Conservation (phyloP, 1,140 invertebrate species). For the Heliothis virescens region DNA sequence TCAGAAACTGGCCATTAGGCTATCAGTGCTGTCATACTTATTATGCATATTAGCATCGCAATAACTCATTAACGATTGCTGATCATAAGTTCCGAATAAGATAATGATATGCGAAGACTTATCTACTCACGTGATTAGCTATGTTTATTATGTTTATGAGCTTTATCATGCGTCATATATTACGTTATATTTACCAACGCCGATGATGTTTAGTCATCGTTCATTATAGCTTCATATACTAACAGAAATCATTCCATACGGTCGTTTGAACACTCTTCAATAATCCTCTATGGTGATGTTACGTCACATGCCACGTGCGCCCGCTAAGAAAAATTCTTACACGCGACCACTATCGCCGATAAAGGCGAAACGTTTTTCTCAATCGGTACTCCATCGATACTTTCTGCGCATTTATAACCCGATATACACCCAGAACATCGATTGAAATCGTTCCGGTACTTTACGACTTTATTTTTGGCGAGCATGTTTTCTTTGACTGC, state of each 20-base stretch:
- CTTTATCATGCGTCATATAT: not conserved
- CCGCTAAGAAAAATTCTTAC: conserved; percentile 51
- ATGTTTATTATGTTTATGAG: not conserved
- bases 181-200: not conserved
- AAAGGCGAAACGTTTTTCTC: conserved; percentile 63
- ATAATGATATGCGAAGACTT: not conserved
- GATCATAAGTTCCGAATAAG: not conserved
- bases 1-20: no score
- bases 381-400: conserved; percentile 67
- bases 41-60: not conserved
- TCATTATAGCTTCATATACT: not conserved
- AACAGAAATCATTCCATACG: not conserved
- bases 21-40: not conserved
- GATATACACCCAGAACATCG: conserved; percentile 80
- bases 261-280: conserved; percentile 2
- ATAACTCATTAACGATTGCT: conserved; percentile 6
- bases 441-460: conserved; percentile 83
- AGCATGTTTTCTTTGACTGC: conserved; percentile 84
- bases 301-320: conserved; percentile 48
- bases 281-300: conserved; percentile 37
- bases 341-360: conserved; percentile 55
- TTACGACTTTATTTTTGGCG: conserved; percentile 85
- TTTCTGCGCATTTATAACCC: conserved; percentile 78
- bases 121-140: not conserved
- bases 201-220: conserved; percentile 19